Conservation (phyloP, 2,888 invertebrate genomes). For the Epinotia demarniana region DNA sequence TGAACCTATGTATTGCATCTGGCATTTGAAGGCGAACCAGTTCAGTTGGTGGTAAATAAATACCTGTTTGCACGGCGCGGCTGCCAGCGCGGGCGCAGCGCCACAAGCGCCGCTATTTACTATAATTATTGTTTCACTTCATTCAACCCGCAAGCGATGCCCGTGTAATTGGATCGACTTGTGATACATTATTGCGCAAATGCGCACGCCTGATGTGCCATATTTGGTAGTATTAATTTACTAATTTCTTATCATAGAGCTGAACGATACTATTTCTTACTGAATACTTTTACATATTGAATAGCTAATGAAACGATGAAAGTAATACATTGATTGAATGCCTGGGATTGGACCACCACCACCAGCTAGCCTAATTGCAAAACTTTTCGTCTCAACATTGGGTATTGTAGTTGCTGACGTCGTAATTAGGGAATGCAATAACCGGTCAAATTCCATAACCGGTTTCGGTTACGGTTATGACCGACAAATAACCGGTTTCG, state of each 20-base stretch:
- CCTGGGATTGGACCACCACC: no score
- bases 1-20: conserved; percentile 50
- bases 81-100: conserved; percentile 46
- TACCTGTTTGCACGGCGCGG: conserved; percentile 56
- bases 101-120: conserved; percentile 49
- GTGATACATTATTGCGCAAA: conserved; percentile 40
- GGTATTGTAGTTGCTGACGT: conserved; percentile 6
- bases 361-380: not conserved
- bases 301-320: no score
- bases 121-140: conserved; percentile 48
- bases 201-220: conserved; percentile 22
- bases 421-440: no score
- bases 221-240: conserved; percentile 12
- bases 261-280: conserved; percentile 4
- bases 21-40: conserved; percentile 67
- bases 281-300: not conserved
- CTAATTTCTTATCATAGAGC: not conserved
- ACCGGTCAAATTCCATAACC: no score
- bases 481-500: no score
- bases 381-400: not conserved
- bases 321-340: no score
- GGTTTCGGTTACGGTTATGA: no score
- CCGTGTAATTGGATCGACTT: conserved; percentile 45
- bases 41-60: conserved; percentile 52
- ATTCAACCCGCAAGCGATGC: conserved; percentile 39